phyloP scores from a whole-genome alignment of 2,113 vertebrate genomes.

The Elachura formosa region DNA sequence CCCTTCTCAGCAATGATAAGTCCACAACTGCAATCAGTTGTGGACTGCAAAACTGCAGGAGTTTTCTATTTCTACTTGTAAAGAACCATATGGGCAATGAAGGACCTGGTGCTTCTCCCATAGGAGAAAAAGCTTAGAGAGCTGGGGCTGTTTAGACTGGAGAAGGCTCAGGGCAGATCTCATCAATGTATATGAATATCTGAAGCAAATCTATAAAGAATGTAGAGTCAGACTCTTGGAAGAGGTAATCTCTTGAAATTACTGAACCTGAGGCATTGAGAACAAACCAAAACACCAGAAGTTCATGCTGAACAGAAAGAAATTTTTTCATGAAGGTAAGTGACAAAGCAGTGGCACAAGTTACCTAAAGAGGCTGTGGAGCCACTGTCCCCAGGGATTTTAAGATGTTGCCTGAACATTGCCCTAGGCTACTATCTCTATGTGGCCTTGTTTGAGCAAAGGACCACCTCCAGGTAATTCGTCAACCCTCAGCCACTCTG shows the following conservation, averaged over 20 bases:
- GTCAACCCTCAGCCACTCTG: background rate
- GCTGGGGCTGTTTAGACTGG: background rate
- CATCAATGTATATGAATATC: fast-evolving
- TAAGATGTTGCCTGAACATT: background rate
- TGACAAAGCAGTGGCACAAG: background rate
- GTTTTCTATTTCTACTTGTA: background rate
- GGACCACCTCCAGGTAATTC: background rate
- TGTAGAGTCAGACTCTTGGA: background rate
- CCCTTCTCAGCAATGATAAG: background rate
- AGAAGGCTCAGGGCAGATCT: background rate
- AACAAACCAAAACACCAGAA: background rate
- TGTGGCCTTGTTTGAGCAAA: background rate
- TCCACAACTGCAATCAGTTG: background rate
- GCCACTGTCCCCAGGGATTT: background rate
- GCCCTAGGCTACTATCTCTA: background rate
- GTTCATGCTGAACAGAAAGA: background rate
- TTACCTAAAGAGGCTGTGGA: background rate
- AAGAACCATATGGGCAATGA: background rate
- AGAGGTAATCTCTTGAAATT: background rate
- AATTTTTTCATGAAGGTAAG: background rate
- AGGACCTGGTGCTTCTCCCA: background rate
- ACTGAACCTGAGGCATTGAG: background rate
- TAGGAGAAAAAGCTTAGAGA: background rate
- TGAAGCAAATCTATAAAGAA: background rate
- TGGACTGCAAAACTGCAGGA: background rate